Evolutionary conservation across 2,888 invertebrate species (phyloP).

Genomic region (Xylota sylvarum): DNA sequence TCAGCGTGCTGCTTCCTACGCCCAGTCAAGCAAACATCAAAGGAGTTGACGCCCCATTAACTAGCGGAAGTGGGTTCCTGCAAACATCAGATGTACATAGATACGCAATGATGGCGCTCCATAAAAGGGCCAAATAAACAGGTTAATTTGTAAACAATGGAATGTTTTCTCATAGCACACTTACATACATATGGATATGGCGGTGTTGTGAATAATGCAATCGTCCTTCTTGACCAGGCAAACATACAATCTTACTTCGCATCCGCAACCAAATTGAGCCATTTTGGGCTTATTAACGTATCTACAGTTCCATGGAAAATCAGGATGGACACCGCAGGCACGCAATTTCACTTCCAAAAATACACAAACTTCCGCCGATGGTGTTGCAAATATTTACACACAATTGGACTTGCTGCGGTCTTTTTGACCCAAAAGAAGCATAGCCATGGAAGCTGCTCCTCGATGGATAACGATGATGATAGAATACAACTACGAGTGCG

Average conservation of each 20-base stretch:
- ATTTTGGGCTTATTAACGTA: conserved; percentile 15
- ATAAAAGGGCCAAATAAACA: conserved; percentile 42
- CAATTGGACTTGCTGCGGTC: conserved; percentile 49
- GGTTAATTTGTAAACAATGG: conserved; percentile 57
- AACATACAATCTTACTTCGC: not conserved
- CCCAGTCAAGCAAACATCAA: conserved; percentile 60
- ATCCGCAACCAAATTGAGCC: not conserved
- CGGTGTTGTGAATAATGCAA: conserved; percentile 30
- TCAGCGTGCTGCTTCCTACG: conserved; percentile 16
- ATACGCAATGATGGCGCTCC: conserved; percentile 41
- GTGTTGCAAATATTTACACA: conserved; percentile 40
- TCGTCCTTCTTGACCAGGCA: conserved; percentile 15
- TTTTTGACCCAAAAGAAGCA: conserved; percentile 12
- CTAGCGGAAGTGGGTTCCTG: conserved; percentile 46
- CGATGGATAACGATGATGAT: not conserved
- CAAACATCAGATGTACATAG: conserved; percentile 39
- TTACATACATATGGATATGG: not conserved
- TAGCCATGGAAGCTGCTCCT: not conserved
- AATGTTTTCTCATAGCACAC: conserved; percentile 38
- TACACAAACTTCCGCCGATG: not conserved
- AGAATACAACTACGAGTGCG: not conserved
- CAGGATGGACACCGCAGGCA: conserved; percentile 2
- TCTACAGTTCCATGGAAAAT: conserved; percentile 19
- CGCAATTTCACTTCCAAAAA: not conserved
- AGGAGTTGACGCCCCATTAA: conserved; percentile 65